Percentiles rank a stretch among this genome's conserved stretches.
phyloP scores from a whole-genome alignment of 2,797 vertebrate species.

The Synanceia verrucosa region DNA sequence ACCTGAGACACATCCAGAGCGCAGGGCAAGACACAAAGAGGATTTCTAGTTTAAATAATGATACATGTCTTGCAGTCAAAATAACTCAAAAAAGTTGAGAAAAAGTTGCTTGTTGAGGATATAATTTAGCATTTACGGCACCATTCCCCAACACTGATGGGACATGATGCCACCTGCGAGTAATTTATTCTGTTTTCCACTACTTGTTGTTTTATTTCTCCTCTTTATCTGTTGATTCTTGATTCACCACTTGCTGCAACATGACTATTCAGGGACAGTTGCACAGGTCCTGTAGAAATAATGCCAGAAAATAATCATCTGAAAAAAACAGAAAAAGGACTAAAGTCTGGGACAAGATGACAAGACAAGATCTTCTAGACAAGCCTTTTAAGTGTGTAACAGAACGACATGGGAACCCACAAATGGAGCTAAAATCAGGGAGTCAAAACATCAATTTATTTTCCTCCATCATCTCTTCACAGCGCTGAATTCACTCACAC shows the following conservation, averaged over 20 bases:
- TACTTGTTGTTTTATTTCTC: not conserved
- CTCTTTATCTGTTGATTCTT: not conserved
- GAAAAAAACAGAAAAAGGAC: too few relatives aligned
- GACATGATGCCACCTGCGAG: not conserved
- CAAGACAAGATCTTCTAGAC: not conserved
- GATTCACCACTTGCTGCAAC: not conserved
- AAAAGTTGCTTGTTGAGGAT: too few relatives aligned
- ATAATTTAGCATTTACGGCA: too few relatives aligned
- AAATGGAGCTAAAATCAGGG: slow-evolving; percentile 6
- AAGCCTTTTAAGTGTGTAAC: slow-evolving; percentile 13
- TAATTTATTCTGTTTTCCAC: not conserved
- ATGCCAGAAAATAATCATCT: not conserved
- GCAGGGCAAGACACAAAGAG: not conserved
- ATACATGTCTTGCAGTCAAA: not conserved
- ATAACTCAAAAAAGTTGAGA: not conserved
- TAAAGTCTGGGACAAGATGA: not conserved
- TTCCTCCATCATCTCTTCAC: slow-evolving; percentile 17
- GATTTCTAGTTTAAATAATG: not conserved
- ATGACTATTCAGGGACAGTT: not conserved
- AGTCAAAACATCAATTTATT: slow-evolving; percentile 17
- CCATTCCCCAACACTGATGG: too few relatives aligned
- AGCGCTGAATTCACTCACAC: slow-evolving; percentile 36
- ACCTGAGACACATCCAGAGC: slow-evolving; percentile 14
- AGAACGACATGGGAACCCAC: not conserved
- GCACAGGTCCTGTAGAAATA: not conserved